These are phyloP conservation scores for Artemia franciscana DNA, from an alignment of 1,140 invertebrate species.

Conservation along the genomic window DNA sequence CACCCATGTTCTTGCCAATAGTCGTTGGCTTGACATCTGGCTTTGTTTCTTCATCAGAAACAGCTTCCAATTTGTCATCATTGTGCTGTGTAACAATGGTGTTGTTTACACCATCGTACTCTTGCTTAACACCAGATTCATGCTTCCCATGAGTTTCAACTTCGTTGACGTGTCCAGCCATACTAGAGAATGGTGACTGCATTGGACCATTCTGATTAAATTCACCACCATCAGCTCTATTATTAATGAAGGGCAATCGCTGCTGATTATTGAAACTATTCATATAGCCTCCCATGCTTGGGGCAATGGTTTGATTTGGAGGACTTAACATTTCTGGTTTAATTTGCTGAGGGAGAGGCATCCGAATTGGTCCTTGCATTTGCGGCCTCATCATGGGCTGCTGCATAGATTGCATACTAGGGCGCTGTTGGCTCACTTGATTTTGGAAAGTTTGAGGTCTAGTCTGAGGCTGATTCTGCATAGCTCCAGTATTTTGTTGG, in stretches of 20 bases:
- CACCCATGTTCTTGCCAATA: background rate
- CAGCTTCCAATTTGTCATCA: background rate
- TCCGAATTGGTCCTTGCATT: background rate
- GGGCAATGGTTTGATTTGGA: conserved; percentile 9
- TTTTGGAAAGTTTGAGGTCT: background rate
- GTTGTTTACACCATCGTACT: background rate
- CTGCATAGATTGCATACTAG: conserved; percentile 8
- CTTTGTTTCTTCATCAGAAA: background rate
- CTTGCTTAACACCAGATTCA: background rate
- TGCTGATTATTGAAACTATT: conserved; percentile 4
- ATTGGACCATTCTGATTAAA: conserved; percentile 1
- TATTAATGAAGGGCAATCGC: background rate
- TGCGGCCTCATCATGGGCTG: conserved; percentile 10
- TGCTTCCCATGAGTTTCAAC: background rate
- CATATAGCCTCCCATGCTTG: conserved; percentile 4
- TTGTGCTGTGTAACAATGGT: background rate
- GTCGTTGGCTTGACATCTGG: background rate
- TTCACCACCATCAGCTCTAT: background rate
- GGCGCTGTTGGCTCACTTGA: background rate
- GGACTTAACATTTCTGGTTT: conserved; percentile 6
- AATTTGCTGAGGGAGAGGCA: conserved; percentile 8
- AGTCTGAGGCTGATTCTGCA: background rate
- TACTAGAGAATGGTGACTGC: background rate
- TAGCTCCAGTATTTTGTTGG: conserved; percentile 7
- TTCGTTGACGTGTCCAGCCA: background rate